Base-by-base conservation (phyloP, 1,140 invertebrate species). In the Zaprionus capensis region DNA sequence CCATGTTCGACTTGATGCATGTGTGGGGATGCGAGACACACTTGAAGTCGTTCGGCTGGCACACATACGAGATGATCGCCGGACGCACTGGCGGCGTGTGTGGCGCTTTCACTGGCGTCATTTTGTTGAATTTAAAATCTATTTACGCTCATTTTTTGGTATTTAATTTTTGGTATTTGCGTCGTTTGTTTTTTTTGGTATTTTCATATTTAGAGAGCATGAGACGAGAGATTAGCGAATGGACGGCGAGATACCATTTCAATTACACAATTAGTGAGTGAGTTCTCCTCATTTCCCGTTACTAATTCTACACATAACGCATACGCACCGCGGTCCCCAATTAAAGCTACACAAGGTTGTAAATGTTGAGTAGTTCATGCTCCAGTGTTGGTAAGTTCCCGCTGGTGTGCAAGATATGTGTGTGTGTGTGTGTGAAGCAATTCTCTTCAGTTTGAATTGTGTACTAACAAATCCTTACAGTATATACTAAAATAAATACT, bases 1-100 rank as follows among this genome's bases (percentile, higher is more conserved):
- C 92, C 91, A 94, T 94, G 76, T 92, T 92, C 91, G 93, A 87
- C 77, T 95, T 94, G 91, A 96, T 94, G 93, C 95, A 95, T 12
- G 91, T 92, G 44, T 92, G 90, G 17, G 92, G 92, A 80, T 92
- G 90, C 17, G 91, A 92, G 15, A 88, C 85, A 66, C 92, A 93
- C 58, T 92, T 92, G 58, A 93, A 92, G 63, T 93, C 92, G 55
- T 57, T 92, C 53, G 91, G 73, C 28, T 92, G 87, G 49, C 92
- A 92, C 51, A 67, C 63, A 65, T 90, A 79, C 5, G 76, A 65
- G 38, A 63, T 51, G 22, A 61, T 20, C 5, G 75, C 17, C 2
- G 56, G 57, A 7, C 53, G 72, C 1, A 9, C 15, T n/a, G 49
- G 59, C 5, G 55, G 24, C 38, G 44, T 38, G 11, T 57, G 38